These are phyloP conservation scores for Yponomeuta sedellus DNA, from an alignment of 2,888 invertebrate species.

Conservation along the genomic window DNA sequence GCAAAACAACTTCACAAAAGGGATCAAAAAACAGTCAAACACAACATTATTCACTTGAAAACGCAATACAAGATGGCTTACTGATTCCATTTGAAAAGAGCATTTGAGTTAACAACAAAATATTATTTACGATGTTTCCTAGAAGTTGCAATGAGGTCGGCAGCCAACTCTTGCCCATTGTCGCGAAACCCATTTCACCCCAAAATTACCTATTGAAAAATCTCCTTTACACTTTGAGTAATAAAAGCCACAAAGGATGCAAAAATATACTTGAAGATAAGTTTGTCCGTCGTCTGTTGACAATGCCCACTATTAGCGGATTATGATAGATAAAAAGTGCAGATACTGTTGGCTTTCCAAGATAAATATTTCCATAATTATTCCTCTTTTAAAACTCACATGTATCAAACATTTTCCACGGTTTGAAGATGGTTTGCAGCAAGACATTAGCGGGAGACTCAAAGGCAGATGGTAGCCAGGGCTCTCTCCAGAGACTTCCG, in stretches of 20 bases:
- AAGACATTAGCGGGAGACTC: background rate
- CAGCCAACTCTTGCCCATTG: slow-evolving; percentile 65
- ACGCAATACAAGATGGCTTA: slow-evolving; percentile 12
- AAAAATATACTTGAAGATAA: slow-evolving; percentile 27
- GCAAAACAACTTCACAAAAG: background rate
- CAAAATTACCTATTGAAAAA: background rate
- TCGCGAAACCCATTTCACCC: slow-evolving; percentile 21
- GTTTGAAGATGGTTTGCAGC: background rate
- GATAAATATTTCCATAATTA: background rate
- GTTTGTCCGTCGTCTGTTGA: slow-evolving; percentile 57
- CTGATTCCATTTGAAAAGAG: slow-evolving; percentile 1
- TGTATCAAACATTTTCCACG: background rate
- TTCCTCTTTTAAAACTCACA: background rate
- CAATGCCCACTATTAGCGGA: slow-evolving; percentile 74
- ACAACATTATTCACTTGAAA: slow-evolving; percentile 7
- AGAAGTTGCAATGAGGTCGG: slow-evolving; percentile 34
- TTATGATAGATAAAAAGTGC: slow-evolving; percentile 70
- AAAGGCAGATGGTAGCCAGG: background rate
- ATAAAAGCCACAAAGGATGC: slow-evolving; percentile 28
- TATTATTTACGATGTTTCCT: slow-evolving; percentile 57
- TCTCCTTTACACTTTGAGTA: background rate
- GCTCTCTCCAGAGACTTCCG: background rate
- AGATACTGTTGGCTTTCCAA: slow-evolving; percentile 43
- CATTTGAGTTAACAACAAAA: slow-evolving; percentile 39
- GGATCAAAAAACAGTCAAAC: background rate